Percentiles rank a stretch among this genome's conserved stretches.
phyloP scores from a whole-genome alignment of 2,888 invertebrate species.

The Drosophila algonquin region DNA sequence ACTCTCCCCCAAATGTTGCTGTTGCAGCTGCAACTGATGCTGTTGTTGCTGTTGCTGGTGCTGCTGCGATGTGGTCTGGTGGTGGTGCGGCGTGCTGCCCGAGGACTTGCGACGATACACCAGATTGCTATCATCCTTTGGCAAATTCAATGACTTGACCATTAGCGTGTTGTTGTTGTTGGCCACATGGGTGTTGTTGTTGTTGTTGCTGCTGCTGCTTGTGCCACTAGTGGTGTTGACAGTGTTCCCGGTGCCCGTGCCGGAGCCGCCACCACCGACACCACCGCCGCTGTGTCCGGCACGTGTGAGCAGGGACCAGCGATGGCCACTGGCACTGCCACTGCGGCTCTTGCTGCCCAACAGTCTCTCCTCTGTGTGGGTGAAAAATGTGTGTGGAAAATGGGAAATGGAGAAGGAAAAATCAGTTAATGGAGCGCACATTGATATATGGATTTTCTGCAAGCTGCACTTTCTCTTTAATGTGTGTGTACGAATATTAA shows the following conservation, averaged over 20 bases:
- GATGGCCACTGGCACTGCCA: conserved; percentile 74
- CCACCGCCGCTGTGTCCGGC: conserved; percentile 28
- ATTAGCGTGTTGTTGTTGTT: conserved; percentile 78
- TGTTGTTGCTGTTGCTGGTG: conserved; percentile 38
- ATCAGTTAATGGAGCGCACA: conserved; percentile 1
- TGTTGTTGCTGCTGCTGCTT: conserved; percentile 58
- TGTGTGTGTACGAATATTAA: conserved; percentile 21
- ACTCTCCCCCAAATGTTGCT: conserved; percentile 55
- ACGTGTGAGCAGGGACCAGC: conserved; percentile 80
- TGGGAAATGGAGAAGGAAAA: conserved; percentile 27
- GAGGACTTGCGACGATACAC: conserved; percentile 83
- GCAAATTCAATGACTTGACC: conserved; percentile 80
- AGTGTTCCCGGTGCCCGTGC: conserved; percentile 37
- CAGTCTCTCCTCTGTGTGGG: conserved; percentile 64
- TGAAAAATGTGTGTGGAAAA: conserved; percentile 20
- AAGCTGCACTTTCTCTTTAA: background rate
- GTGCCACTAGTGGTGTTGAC: conserved; percentile 5
- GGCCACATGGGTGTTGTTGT: conserved; percentile 63
- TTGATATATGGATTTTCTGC: background rate
- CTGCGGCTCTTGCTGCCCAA: conserved; percentile 70
- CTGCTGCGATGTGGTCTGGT: conserved; percentile 43
- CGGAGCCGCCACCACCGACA: background rate
- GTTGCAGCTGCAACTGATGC: conserved; percentile 41
- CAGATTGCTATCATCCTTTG: conserved; percentile 82
- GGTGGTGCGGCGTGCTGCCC: conserved; percentile 80